Percentiles rank a stretch among this genome's conserved stretches.
These are phyloP conservation scores for Orbicella faveolata DNA, from an alignment of 64 coral and sea anemone genomes.

Conservation along the genomic window DNA sequence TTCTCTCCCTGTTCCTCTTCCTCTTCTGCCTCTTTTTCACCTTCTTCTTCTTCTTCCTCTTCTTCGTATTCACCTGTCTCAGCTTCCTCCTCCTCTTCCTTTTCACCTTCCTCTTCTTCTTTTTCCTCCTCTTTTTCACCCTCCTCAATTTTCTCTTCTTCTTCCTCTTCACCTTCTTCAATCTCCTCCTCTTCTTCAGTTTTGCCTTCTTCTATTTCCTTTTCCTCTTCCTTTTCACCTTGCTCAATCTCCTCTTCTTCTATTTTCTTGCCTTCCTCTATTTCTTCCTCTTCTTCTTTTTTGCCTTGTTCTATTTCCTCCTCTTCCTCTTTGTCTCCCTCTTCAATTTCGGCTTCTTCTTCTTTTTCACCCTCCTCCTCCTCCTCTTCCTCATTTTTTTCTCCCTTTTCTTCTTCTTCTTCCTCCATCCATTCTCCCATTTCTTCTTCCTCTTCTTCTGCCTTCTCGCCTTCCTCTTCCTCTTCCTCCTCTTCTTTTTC, in stretches of 20 bases:
- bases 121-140: neutral
- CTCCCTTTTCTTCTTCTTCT: constrained; percentile 9
- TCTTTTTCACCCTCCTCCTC: neutral
- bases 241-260: constrained; percentile 22
- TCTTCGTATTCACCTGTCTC: neutral
- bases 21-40: neutral
- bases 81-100: constrained; percentile 10
- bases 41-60: neutral
- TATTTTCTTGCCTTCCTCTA: neutral
- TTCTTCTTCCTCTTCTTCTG: neutral
- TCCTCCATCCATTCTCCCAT: neutral
- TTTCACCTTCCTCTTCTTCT: neutral
- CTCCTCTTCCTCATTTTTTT: constrained; percentile 28
- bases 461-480: neutral
- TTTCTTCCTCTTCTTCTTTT: neutral
- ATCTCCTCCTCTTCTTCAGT: constrained; percentile 1
- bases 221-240: constrained; percentile 36
- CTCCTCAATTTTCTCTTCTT: constrained; percentile 17
- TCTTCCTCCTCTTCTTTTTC: constrained; percentile 12
- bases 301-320: neutral
- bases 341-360: neutral
- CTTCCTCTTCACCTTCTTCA: constrained; percentile 20
- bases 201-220: constrained; percentile 3
- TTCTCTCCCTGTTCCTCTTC: neutral
- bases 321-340: constrained; percentile 33